Evolutionary conservation across 1,140 invertebrate species (phyloP).

Genomic region (Portunus trituberculatus): DNA sequence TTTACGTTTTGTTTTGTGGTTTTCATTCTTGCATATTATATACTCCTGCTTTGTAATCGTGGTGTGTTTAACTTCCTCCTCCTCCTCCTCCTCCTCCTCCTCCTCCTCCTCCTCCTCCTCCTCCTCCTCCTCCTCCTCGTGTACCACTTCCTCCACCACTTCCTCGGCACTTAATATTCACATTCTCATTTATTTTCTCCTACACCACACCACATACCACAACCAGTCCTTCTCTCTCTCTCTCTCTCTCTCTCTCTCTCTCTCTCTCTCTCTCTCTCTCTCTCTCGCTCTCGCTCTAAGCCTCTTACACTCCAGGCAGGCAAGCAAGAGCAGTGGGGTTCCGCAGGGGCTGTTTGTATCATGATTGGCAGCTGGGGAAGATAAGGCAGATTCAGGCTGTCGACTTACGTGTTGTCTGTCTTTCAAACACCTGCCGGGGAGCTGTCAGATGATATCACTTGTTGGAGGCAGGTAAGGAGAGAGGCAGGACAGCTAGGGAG

Average conservation of each 20-base stretch:
- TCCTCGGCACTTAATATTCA: too few relatives aligned
- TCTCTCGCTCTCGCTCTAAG: too few relatives aligned
- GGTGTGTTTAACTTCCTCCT: not conserved
- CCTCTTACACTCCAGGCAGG: too few relatives aligned
- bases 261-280: too few relatives aligned
- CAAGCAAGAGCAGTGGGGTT: not conserved
- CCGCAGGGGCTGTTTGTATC: not conserved
- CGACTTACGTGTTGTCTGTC: not conserved
- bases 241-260: not conserved
- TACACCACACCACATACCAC: not conserved
- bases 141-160: too few relatives aligned
- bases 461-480: constrained; percentile 3
- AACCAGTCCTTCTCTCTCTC: not conserved
- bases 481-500: not conserved
- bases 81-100: too few relatives aligned
- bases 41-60: too few relatives aligned
- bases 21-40: too few relatives aligned
- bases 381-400: constrained; percentile 14
- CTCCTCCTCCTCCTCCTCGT: not conserved
- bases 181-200: too few relatives aligned
- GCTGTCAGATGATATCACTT: constrained; percentile 39
- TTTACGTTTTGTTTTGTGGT: too few relatives aligned
- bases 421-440: not conserved
- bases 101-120: not conserved
- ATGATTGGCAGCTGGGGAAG: constrained; percentile 28